Evolutionary conservation across 2,797 vertebrate species (phyloP).

Genomic region (Odontamblyopus lacepedii): DNA sequence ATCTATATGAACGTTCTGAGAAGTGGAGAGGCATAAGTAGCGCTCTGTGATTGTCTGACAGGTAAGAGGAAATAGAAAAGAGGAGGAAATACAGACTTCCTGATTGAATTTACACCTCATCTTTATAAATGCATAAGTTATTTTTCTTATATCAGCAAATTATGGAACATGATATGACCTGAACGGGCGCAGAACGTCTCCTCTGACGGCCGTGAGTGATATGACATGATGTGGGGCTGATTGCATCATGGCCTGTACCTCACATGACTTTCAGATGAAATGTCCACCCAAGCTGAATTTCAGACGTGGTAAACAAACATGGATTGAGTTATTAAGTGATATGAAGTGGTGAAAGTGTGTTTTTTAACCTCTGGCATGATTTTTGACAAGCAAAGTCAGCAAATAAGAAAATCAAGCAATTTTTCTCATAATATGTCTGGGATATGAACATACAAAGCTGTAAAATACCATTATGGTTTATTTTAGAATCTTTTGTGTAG

Average conservation of each 20-base stretch:
- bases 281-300: conserved; percentile 8
- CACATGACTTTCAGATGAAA: conserved; percentile 3
- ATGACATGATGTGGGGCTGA: conserved; percentile 40
- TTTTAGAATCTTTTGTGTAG: no score
- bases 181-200: conserved; percentile 33
- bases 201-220: conserved; percentile 35
- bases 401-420: background rate
- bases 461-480: no score
- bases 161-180: conserved; percentile 28
- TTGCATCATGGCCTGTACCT: conserved; percentile 28
- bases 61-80: conserved; percentile 4
- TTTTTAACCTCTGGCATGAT: background rate
- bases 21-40: no score
- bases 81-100: no score
- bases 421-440: no score
- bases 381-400: background rate
- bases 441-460: no score
- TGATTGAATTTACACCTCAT: background rate
- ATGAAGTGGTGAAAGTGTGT: background rate
- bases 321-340: background rate
- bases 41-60: no score
- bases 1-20: background rate
- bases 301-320: no score
- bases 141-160: conserved; percentile 19
- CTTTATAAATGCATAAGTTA: background rate